Conservation (phyloP, 2,797 vertebrate genomes). For the Malacoctenus gilli region DNA sequence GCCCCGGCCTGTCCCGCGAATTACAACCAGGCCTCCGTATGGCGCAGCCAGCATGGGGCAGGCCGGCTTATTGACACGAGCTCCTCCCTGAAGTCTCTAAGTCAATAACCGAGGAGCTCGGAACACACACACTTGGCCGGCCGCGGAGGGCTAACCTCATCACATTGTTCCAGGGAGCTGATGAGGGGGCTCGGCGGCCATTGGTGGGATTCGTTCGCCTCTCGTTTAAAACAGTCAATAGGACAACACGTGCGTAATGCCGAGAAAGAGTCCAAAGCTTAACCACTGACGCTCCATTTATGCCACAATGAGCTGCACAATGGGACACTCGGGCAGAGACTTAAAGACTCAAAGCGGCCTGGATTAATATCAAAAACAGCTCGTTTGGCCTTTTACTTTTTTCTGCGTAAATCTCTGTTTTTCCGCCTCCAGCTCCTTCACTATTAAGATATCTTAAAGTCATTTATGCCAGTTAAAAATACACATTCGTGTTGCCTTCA, state of each 20-base stretch:
- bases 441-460: too few species aligned
- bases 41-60: conserved; percentile 74
- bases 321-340: too few species aligned
- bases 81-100: conserved; percentile 62
- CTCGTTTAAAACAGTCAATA: conserved; percentile 16
- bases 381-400: too few species aligned
- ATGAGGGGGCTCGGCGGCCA: not conserved
- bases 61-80: conserved; percentile 74
- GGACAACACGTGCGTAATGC: not conserved
- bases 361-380: too few species aligned
- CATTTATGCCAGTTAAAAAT: too few species aligned
- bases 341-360: too few species aligned
- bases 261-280: conserved; percentile 8
- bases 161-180: conserved; percentile 40
- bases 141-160: conserved; percentile 32
- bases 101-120: conserved; percentile 67
- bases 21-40: conserved; percentile 76
- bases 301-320: too few species aligned
- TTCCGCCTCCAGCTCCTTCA: too few species aligned
- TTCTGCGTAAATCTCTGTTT: too few species aligned
- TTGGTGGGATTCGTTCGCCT: conserved; percentile 3
- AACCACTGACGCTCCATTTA: too few species aligned
- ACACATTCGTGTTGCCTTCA: too few species aligned
- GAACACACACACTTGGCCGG: conserved; percentile 51
- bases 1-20: conserved; percentile 75